Conservation (phyloP, 2,888 invertebrate genomes). For the Petrophora chlorosata region DNA sequence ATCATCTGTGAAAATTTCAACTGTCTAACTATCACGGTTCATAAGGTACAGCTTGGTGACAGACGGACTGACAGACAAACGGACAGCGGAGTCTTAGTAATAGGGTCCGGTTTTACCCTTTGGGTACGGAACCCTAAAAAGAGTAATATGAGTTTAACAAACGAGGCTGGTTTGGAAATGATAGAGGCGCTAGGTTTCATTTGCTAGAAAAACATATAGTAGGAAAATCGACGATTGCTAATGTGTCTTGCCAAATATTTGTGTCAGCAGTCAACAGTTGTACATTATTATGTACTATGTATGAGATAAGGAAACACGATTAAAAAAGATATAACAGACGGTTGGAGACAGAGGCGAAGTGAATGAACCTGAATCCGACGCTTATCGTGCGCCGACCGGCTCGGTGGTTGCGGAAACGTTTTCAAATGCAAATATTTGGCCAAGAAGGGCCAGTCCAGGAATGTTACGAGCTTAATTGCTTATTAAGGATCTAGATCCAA, state of each 20-base stretch:
- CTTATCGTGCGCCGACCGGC: slow-evolving; percentile 61
- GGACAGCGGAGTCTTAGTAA: too few species aligned
- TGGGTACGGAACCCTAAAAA: too few species aligned
- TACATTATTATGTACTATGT: not conserved
- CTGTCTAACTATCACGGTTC: too few species aligned
- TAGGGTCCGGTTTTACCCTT: too few species aligned
- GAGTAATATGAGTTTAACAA: too few species aligned
- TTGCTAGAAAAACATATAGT: too few species aligned
- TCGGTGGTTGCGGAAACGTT: slow-evolving; percentile 48
- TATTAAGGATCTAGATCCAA: not conserved
- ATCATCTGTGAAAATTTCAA: too few species aligned
- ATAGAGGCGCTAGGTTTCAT: too few species aligned
- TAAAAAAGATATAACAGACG: slow-evolving; percentile 30
- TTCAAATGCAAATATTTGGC: slow-evolving; percentile 48
- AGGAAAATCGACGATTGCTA: too few species aligned
- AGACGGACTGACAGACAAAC: too few species aligned
- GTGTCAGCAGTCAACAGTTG: not conserved
- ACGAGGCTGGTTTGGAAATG: too few species aligned
- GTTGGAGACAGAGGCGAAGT: slow-evolving; percentile 43
- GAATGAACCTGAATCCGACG: slow-evolving; percentile 57
- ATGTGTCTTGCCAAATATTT: not conserved
- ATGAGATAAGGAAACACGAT: slow-evolving; percentile 43
- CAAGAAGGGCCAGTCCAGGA: slow-evolving; percentile 31
- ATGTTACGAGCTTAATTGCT: slow-evolving; percentile 25
- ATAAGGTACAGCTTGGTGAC: too few species aligned